Conservation (phyloP, 2,888 invertebrate species). For the Phaedon cochleariae region DNA sequence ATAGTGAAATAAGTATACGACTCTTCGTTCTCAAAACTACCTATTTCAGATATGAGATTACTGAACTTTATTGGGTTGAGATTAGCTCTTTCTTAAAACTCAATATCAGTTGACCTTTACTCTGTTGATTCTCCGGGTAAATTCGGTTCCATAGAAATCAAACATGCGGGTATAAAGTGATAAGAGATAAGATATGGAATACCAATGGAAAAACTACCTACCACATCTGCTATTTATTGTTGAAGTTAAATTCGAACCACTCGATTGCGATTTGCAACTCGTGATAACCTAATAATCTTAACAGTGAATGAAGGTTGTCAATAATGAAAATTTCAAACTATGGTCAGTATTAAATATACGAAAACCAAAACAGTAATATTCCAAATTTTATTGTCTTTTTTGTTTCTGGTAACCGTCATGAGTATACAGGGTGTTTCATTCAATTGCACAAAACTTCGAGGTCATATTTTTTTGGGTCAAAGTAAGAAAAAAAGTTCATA, state of each 20-base stretch:
- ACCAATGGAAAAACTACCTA: neutral
- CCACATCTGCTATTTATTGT: neutral
- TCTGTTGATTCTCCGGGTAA: neutral
- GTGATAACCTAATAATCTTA: neutral
- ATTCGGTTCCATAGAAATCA: neutral
- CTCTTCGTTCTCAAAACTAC: no score
- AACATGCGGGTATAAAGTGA: neutral
- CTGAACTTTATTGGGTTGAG: neutral
- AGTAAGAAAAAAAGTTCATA: no score
- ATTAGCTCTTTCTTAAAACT: neutral
- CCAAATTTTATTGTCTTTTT: no score
- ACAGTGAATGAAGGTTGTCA: neutral
- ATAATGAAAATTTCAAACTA: slow-evolving; percentile 11
- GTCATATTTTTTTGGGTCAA: no score
- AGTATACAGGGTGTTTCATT: no score
- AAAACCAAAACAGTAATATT: no score
- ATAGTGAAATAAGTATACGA: no score
- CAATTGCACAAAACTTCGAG: no score
- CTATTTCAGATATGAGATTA: neutral
- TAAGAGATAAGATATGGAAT: neutral
- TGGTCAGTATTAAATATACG: no score
- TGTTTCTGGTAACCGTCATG: no score
- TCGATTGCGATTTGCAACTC: neutral
- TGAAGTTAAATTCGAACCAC: no score
- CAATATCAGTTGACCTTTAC: neutral